phyloP scores from a whole-genome alignment of 2,888 invertebrate species.

The Mylabris sibirica region DNA sequence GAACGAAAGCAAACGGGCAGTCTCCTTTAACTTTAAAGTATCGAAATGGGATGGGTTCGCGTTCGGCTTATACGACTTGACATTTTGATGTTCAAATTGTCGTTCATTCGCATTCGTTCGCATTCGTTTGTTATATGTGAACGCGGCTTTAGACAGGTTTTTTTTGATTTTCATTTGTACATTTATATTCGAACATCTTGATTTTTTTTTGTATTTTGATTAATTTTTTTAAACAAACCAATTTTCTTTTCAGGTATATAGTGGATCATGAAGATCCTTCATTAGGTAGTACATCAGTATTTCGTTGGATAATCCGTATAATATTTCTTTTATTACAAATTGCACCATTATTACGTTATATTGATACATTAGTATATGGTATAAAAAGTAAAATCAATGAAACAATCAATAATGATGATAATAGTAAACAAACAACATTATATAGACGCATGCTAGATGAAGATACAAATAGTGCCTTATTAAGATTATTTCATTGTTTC shows the following conservation, averaged over 20 bases:
- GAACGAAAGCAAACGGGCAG: too few species aligned
- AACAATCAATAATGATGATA: constrained; percentile 50
- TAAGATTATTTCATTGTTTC: constrained; percentile 62
- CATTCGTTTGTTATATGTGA: too few species aligned
- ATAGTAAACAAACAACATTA: constrained; percentile 52
- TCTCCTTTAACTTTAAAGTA: too few species aligned
- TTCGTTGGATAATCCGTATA: constrained; percentile 61
- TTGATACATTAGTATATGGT: constrained; percentile 60
- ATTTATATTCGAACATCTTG: too few species aligned
- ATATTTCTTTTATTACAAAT: constrained; percentile 62
- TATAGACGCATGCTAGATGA: constrained; percentile 62
- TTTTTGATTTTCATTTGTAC: too few species aligned
- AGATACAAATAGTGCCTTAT: constrained; percentile 60
- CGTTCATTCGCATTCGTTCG: too few species aligned
- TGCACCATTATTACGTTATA: constrained; percentile 62
- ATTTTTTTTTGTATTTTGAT: constrained; percentile 18
- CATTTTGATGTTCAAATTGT: too few species aligned
- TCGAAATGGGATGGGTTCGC: too few species aligned
- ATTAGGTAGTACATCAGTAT: constrained; percentile 56
- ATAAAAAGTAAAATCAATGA: constrained; percentile 57
- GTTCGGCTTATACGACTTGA: too few species aligned
- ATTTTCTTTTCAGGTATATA: constrained; percentile 58
- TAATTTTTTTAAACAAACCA: too few species aligned
- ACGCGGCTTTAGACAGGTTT: too few species aligned
- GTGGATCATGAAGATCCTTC: constrained; percentile 61